Evolutionary conservation across 2,888 invertebrate species (phyloP).

Genomic region (Ennomos erosarius): DNA sequence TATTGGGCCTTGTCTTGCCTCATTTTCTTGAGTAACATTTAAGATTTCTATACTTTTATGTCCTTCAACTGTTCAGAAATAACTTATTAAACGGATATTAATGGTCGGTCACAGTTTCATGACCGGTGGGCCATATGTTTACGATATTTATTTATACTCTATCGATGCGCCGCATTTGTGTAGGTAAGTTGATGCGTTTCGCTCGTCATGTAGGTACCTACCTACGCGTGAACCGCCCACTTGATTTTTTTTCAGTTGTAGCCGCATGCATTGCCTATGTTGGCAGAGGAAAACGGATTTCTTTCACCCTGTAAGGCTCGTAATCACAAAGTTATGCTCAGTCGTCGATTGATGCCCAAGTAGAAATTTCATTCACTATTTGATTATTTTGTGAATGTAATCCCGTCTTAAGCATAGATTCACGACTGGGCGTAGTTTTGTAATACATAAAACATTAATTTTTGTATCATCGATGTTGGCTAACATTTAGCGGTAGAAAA

Average conservation of each 20-base stretch:
- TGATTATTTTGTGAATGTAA: too few relatives aligned
- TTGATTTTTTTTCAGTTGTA: conserved; percentile 20
- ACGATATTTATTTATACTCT: conserved; percentile 79
- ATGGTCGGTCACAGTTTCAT: conserved; percentile 60
- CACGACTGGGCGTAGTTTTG: too few relatives aligned
- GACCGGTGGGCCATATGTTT: conserved; percentile 75
- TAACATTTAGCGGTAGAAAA: too few relatives aligned
- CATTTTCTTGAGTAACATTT: conserved; percentile 11
- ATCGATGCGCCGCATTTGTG: conserved; percentile 53
- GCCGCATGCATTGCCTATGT: too few relatives aligned
- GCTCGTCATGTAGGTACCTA: conserved; percentile 67
- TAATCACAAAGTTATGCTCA: too few relatives aligned
- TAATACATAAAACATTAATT: too few relatives aligned
- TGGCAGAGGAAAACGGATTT: too few relatives aligned
- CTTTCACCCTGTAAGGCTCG: too few relatives aligned
- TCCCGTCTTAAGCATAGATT: too few relatives aligned
- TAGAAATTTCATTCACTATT: too few relatives aligned
- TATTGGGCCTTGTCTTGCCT: conserved; percentile 1
- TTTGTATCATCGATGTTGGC: too few relatives aligned
- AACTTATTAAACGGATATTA: conserved; percentile 47
- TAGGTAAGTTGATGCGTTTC: conserved; percentile 63
- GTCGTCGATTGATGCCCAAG: too few relatives aligned
- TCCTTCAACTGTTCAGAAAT: conserved; percentile 13
- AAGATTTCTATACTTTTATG: conserved; percentile 11
- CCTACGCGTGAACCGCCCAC: conserved; percentile 80